phyloP scores from a whole-genome alignment of 2,113 vertebrate species.

The Gobius niger region DNA sequence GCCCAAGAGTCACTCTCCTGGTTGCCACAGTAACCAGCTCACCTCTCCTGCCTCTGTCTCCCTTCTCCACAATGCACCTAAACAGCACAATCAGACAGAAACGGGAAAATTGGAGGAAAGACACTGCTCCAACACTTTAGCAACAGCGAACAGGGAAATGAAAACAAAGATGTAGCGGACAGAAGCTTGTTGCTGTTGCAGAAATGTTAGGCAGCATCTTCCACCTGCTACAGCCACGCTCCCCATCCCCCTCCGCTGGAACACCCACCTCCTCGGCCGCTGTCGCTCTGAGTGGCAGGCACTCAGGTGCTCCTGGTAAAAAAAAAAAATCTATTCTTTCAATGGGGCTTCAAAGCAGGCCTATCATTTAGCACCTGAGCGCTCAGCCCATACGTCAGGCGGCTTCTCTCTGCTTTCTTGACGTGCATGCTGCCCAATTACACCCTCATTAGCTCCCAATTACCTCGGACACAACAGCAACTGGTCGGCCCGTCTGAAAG shows the following conservation, averaged over 20 bases:
- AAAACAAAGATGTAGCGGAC: conserved; percentile 11
- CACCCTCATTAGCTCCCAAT: conserved; percentile 67
- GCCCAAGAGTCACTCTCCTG: conserved; percentile 75
- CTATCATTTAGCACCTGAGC: conserved; percentile 48
- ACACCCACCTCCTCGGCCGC: conserved; percentile 31
- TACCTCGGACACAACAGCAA: conserved; percentile 61
- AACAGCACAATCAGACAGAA: conserved; percentile 57
- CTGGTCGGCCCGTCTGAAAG: conserved; percentile 59
- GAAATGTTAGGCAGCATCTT: conserved; percentile 34
- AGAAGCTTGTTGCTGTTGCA: conserved; percentile 9
- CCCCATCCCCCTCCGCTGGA: conserved; percentile 50
- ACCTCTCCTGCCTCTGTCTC: conserved; percentile 61
- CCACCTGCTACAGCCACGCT: conserved; percentile 57
- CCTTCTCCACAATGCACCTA: conserved; percentile 65
- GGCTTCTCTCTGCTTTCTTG: conserved; percentile 18
- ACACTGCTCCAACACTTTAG: conserved; percentile 47
- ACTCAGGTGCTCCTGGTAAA: conserved; percentile 46
- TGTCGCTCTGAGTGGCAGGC: conserved; percentile 48
- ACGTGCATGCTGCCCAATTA: conserved; percentile 56
- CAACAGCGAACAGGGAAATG: neutral
- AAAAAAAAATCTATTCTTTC: conserved; percentile 25
- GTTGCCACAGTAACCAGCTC: conserved; percentile 77
- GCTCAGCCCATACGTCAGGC: conserved; percentile 14
- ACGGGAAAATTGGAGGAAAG: conserved; percentile 40
- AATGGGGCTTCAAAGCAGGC: conserved; percentile 28